Percentiles rank a stretch among this genome's conserved stretches.
Conservation (phyloP, 2,888 invertebrate genomes). For the Alviniconcha strummeri region DNA sequence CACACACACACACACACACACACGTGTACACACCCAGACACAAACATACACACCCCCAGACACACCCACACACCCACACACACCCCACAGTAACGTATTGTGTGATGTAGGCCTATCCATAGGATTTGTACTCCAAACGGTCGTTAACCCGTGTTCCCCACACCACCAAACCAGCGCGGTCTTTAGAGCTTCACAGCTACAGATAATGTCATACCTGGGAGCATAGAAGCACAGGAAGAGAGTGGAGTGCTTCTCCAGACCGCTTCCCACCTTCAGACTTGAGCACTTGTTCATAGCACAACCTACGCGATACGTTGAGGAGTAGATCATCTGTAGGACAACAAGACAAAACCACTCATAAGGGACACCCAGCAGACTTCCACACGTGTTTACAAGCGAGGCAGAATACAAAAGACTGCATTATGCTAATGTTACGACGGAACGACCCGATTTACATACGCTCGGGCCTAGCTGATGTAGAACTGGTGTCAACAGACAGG, state of each 20-base stretch:
- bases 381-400: too few relatives aligned
- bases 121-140: too few relatives aligned
- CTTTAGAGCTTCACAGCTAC: too few relatives aligned
- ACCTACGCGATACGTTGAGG: conserved; percentile 41
- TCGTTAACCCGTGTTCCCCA: too few relatives aligned
- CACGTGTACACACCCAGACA: background rate
- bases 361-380: too few relatives aligned
- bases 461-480: too few relatives aligned
- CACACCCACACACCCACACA: background rate
- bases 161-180: too few relatives aligned
- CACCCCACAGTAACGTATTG: background rate
- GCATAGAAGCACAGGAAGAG: conserved; percentile 48
- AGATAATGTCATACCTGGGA: conserved; percentile 36
- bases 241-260: conserved; percentile 34
- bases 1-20: background rate
- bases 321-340: conserved; percentile 44
- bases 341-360: background rate
- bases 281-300: conserved; percentile 45
- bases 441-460: too few relatives aligned
- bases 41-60: background rate
- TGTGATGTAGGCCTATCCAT: too few relatives aligned
- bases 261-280: conserved; percentile 19
- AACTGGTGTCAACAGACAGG: too few relatives aligned
- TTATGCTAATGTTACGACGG: too few relatives aligned
- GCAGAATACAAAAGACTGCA: too few relatives aligned